Evolutionary conservation across 2,113 vertebrate species (phyloP), one percentile per base, ranked within the genome.

Genomic region (Platichthys stellatus): DNA sequence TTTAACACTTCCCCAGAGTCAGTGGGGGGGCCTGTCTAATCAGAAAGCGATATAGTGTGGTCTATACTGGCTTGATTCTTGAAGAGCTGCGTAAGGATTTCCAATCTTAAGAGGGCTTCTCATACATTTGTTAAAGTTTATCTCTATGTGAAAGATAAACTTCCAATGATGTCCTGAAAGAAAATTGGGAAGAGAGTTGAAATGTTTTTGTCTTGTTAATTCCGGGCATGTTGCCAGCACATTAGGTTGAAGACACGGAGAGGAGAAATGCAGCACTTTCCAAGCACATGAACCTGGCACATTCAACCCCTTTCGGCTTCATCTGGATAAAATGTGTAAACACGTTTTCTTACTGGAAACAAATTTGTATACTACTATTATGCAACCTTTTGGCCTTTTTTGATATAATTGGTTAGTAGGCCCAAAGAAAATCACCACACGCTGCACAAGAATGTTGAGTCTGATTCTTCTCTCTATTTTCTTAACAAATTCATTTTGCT

Each of bases 181-280:
- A 78, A 63, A 78, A 21, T 51, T 60, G 49, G 59, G 21, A 72
- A 72, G 68, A 86, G 78, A 84, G 78, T 63, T 83, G 80, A 82
- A 68, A 63, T 87, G 82, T 86, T 87, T 82, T 80, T 78, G 78
- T 72, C 77, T 90, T 40, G 86, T 74, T 91, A 85, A 84, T 86
- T 86, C 90, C 14, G 21, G 90, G 88, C 82, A 17, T 63, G 45
- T 51, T 65, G 88, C 89, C 91, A 91, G 76, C 78, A 51, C 79
- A 83, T 89, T 89, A 90, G 78, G 72, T 82, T 77, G 72, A 64
- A 88, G 64, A 89, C 75, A 69, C 81, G 85, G 84, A 84, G 81
- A 78, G 77, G 73, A 90, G 78, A 90, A 87, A 86, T 82, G 84
- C 72, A 62, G 78, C 56, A 5, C 80, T 78, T 35, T 80, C 63